phyloP scores from a whole-genome alignment of 2,888 invertebrate species.

The Calliphora vomitoria region DNA sequence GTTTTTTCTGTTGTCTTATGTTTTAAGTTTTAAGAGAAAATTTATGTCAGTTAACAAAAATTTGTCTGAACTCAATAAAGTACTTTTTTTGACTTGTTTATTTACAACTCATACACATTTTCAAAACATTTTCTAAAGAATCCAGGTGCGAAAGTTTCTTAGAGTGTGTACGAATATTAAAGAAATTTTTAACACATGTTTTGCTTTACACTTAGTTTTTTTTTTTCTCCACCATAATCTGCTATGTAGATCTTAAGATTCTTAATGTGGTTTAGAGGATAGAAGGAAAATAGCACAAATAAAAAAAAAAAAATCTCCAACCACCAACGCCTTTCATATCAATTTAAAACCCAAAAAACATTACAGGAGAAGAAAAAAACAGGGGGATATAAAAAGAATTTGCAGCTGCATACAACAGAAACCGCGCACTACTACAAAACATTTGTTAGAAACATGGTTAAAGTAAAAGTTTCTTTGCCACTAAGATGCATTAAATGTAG shows the following conservation, averaged over 20 bases:
- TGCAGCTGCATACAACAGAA: conserved; percentile 59
- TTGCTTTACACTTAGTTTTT: conserved; percentile 35
- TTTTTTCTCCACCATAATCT: conserved; percentile 5
- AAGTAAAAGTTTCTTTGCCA: conserved; percentile 63
- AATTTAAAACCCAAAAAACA: conserved; percentile 41
- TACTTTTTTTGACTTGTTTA: conserved; percentile 55
- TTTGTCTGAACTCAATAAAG: conserved; percentile 59
- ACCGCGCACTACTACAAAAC: conserved; percentile 25
- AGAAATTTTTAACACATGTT: conserved; percentile 65
- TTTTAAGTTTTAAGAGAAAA: not conserved
- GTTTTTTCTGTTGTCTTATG: not conserved
- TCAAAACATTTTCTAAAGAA: conserved; percentile 34
- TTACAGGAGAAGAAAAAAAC: not conserved
- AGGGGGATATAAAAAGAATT: conserved; percentile 55
- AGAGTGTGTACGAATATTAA: conserved; percentile 17
- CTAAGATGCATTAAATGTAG: conserved; percentile 56
- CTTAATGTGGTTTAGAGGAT: conserved; percentile 57
- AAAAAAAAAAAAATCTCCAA: conserved; percentile 37
- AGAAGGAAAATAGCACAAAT: not conserved
- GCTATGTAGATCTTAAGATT: conserved; percentile 56
- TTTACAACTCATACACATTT: conserved; percentile 39
- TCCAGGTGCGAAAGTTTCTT: conserved; percentile 63
- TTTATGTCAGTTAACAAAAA: conserved; percentile 46
- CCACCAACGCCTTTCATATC: conserved; percentile 67
- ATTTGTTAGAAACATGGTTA: conserved; percentile 47